Evolutionary conservation across 2,113 vertebrate species (phyloP).

Genomic region (Cyprinodon brontotheroides): DNA sequence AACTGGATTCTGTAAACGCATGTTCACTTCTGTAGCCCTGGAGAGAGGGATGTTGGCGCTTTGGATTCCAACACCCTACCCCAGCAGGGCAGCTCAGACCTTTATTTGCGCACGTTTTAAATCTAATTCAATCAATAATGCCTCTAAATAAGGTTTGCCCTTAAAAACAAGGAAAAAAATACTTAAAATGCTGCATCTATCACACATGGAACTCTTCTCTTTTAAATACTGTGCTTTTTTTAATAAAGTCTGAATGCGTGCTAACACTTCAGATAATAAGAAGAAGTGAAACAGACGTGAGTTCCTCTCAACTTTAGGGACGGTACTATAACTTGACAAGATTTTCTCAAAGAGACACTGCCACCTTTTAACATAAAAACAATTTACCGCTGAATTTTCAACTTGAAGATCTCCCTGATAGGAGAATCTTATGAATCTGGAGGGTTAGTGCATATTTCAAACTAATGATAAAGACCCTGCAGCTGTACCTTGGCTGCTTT

Average conservation of each 20-base stretch:
- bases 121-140: neutral
- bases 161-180: neutral
- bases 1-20: neutral
- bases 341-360: neutral
- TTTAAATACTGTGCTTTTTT: constrained; percentile 4
- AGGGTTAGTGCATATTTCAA: constrained; percentile 35
- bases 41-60: neutral
- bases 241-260: constrained; percentile 11
- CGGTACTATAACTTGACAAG: constrained; percentile 4
- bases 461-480: constrained; percentile 21
- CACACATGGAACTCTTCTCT: neutral
- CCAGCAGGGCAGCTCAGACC: neutral
- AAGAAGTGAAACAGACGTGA: constrained; percentile 38
- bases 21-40: constrained; percentile 1
- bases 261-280: constrained; percentile 14
- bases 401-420: neutral
- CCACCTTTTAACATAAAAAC: neutral
- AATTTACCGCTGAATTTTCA: neutral
- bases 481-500: constrained; percentile 20
- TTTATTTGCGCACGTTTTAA: neutral
- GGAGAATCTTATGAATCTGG: constrained; percentile 40
- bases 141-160: neutral
- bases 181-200: neutral
- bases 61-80: neutral
- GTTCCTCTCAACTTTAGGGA: constrained; percentile 19